Conservation (phyloP, 2,888 invertebrate species). For the Microlaimidae sp. region DNA sequence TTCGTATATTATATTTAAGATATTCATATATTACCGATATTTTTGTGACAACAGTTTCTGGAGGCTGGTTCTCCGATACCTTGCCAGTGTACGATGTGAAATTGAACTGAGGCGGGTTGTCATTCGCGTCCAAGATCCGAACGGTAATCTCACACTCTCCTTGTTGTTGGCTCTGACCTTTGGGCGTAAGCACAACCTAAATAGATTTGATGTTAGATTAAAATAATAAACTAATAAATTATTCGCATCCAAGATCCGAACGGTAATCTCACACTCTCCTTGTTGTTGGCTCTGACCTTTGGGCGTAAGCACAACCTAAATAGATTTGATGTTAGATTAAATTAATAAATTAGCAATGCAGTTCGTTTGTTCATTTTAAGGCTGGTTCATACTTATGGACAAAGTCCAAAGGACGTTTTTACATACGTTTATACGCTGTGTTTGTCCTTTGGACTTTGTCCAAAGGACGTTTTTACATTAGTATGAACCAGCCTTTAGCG, state of each 20-base stretch:
- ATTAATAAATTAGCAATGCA: too few relatives aligned
- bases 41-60: constrained; percentile 57
- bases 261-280: constrained; percentile 43
- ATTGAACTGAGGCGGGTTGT: constrained; percentile 72
- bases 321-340: not conserved
- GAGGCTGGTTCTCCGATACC: constrained; percentile 62
- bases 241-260: constrained; percentile 79
- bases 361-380: too few relatives aligned
- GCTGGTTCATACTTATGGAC: too few relatives aligned
- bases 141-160: constrained; percentile 46
- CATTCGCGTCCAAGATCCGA: constrained; percentile 79
- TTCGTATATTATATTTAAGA: too few relatives aligned
- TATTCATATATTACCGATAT: constrained; percentile 60
- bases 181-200: not conserved
- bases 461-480: too few relatives aligned
- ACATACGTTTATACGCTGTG: too few relatives aligned
- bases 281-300: not conserved
- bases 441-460: too few relatives aligned
- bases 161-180: not conserved
- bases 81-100: constrained; percentile 60
- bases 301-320: not conserved
- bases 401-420: too few relatives aligned
- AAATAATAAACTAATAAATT: too few relatives aligned
- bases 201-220: not conserved
- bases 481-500: too few relatives aligned